A percentile compares a stretch with the other conserved stretches of the same genome.
Conservation (phyloP, 2,113 vertebrate genomes). For the Tachuris rubrigastra region DNA sequence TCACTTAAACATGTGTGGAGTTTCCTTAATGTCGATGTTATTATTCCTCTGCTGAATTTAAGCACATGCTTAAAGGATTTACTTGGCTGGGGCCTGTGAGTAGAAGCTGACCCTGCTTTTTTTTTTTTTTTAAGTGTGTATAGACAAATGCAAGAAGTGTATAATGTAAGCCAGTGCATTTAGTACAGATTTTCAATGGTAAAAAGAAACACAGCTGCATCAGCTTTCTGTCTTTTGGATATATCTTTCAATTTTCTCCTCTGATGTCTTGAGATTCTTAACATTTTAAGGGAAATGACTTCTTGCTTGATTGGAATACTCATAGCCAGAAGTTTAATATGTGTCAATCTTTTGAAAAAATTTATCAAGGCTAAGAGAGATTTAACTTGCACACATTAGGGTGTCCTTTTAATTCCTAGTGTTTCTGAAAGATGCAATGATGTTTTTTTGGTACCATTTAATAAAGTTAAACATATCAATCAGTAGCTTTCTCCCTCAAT, state of each 20-base stretch:
- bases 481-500: conserved; percentile 61
- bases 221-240: background rate
- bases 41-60: conserved; percentile 9
- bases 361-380: conserved; percentile 10
- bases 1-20: background rate
- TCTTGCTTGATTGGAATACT: conserved; percentile 21
- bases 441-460: conserved; percentile 61
- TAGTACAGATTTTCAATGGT: background rate
- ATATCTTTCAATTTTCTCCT: background rate
- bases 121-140: background rate
- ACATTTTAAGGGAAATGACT: background rate
- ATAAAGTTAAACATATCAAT: conserved; percentile 79
- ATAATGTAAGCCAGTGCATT: background rate
- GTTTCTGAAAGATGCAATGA: conserved; percentile 30
- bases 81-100: background rate
- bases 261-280: background rate
- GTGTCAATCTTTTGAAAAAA: conserved; percentile 3
- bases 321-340: background rate
- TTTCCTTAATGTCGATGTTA: background rate
- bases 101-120: background rate
- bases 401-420: conserved; percentile 35
- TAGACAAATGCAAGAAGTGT: background rate
- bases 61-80: conserved; percentile 36
- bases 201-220: background rate
- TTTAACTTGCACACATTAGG: conserved; percentile 5